These are phyloP conservation scores for Halictus ligatus DNA, from an alignment of 2,888 invertebrate species.

Conservation along the genomic window DNA sequence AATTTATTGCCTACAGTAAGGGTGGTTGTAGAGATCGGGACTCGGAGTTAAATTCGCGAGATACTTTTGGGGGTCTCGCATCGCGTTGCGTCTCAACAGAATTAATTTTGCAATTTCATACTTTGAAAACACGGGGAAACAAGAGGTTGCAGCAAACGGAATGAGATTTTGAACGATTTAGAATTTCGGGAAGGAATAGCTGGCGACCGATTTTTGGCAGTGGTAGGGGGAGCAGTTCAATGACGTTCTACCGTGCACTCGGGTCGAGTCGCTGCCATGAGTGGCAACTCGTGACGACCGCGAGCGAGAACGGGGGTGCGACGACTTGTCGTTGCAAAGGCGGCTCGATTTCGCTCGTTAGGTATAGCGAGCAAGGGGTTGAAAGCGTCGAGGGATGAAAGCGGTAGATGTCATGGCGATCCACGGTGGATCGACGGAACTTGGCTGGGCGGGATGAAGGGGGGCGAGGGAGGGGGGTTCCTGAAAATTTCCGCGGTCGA, in stretches of 20 bases:
- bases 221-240: neutral
- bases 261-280: slow-evolving; percentile 72
- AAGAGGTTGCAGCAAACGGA: no score
- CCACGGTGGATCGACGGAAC: neutral
- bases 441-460: neutral
- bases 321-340: slow-evolving; percentile 25
- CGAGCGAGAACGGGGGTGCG: slow-evolving; percentile 41
- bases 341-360: neutral
- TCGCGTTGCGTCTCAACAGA: no score
- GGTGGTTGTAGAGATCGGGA: no score
- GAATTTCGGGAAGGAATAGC: neutral
- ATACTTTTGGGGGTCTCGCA: no score
- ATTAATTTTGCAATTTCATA: no score
- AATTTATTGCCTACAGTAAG: no score
- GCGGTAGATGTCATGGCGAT: neutral
- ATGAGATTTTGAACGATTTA: no score
- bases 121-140: no score
- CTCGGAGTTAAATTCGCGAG: no score
- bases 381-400: neutral
- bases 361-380: neutral
- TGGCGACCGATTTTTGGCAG: neutral
- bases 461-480: neutral
- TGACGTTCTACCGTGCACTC: slow-evolving; percentile 73
- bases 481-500: slow-evolving; percentile 35
- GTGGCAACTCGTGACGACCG: slow-evolving; percentile 42